These are phyloP conservation scores for Chesias legatella DNA, from an alignment of 2,888 invertebrate genomes.

Conservation along the genomic window DNA sequence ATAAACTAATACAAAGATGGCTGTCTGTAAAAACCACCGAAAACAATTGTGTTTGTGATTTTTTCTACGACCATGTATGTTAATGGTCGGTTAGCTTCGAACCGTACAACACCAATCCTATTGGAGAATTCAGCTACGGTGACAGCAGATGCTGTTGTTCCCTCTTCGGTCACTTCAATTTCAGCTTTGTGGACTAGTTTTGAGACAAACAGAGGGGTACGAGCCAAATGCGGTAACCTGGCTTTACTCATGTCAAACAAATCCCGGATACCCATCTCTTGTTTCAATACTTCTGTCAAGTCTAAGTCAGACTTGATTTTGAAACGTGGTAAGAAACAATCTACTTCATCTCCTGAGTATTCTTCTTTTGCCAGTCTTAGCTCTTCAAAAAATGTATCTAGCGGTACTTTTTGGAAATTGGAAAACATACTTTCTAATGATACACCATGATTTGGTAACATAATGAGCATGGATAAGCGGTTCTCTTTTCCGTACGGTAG, in stretches of 20 bases:
- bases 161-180: slow-evolving; percentile 87
- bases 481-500: slow-evolving; percentile 83
- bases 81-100: slow-evolving; percentile 84
- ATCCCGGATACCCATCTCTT: slow-evolving; percentile 69
- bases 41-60: slow-evolving; percentile 65
- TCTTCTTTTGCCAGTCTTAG: slow-evolving; percentile 69
- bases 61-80: slow-evolving; percentile 85
- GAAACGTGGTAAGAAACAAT: slow-evolving; percentile 83
- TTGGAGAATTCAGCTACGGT: slow-evolving; percentile 73
- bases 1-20: slow-evolving; percentile 52
- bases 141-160: slow-evolving; percentile 84
- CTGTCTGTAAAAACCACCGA: slow-evolving; percentile 62
- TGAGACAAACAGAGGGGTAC: slow-evolving; percentile 75
- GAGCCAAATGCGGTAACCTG: slow-evolving; percentile 66
- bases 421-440: slow-evolving; percentile 73
- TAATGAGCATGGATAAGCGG: slow-evolving; percentile 82
- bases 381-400: slow-evolving; percentile 72
- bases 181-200: slow-evolving; percentile 84
- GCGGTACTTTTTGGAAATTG: slow-evolving; percentile 66
- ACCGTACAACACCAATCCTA: slow-evolving; percentile 77
- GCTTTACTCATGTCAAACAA: slow-evolving; percentile 74
- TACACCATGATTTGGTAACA: slow-evolving; percentile 82
- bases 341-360: slow-evolving; percentile 82
- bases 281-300: slow-evolving; percentile 71
- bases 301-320: slow-evolving; percentile 79